Base-by-base conservation (phyloP, 2,888 invertebrate species). In the Leptodirus hochenwartii region DNA sequence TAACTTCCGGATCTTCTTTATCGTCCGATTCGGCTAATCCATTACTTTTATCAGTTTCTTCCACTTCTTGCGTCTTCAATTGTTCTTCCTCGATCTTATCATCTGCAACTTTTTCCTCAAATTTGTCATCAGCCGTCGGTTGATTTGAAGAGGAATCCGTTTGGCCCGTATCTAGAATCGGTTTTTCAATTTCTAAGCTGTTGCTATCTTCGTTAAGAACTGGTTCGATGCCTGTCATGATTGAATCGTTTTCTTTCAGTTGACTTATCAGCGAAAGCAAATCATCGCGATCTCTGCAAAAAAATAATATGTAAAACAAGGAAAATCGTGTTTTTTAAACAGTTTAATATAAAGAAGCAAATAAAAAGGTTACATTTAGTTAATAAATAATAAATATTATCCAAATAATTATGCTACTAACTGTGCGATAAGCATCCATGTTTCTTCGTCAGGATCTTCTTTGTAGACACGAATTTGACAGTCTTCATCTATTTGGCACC, bases 401-500 rank as follows among this genome's bases (percentile, higher is more conserved):
- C 10, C n/a, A 28, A 10, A 15, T 30, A 24, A 25, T 29, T 26
- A 23, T 8, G 30, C 11, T 11, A 51, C 57, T 54, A 58, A 84
- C 81, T 71, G 79, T 37, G 90, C 91, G 37, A 93, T 79, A 25
- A 91, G 65, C 49, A 80, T 75, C 91, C 91, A 93, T 9, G 82
- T 82, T 52, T 95, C 90, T 50, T 96, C 95, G 55, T 96, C 95
- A 40, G 81, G 70, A 49, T 96, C 91, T 56, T 96, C 96, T 47
- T 81, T 76, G 55, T 91, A 98, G 26, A 98, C 71, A 38, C 88
- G 68, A 37, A 96, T 63, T 55, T 90, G 88, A 44, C 84, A 78
- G 34, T 81, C 78, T 37, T 77, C 71, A 53, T 95, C 88, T 32
- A 80, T 67, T 45, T 93, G 85, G 45, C 79, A 72, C 93, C 96